phyloP scores from a whole-genome alignment of 2,888 invertebrate species.

The Agonopterix alstromeriana region DNA sequence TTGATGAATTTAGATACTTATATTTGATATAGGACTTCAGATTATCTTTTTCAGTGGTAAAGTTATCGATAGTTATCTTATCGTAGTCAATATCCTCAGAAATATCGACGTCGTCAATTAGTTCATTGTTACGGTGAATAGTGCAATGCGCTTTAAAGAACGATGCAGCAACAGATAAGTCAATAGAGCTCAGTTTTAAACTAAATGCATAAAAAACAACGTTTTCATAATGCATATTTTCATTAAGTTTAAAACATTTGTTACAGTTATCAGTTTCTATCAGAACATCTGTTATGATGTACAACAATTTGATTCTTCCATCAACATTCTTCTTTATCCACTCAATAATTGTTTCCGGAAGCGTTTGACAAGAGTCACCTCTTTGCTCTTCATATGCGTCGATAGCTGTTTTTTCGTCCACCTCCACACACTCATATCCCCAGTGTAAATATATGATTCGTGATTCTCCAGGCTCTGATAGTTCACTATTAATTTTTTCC shows the following conservation, averaged over 20 bases:
- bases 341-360: slow-evolving; percentile 6
- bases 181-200: slow-evolving; percentile 5
- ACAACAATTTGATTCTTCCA: slow-evolving; percentile 23
- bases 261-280: slow-evolving; percentile 4
- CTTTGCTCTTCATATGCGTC: slow-evolving; percentile 3
- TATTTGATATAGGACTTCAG: slow-evolving; percentile 32
- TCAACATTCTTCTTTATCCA: slow-evolving; percentile 10
- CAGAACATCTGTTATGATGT: slow-evolving; percentile 29
- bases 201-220: slow-evolving; percentile 27
- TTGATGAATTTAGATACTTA: slow-evolving; percentile 23
- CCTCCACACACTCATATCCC: slow-evolving; percentile 20
- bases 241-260: slow-evolving; percentile 18
- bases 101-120: slow-evolving; percentile 24
- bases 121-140: slow-evolving; percentile 23
- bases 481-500: slow-evolving; percentile 16
- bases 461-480: slow-evolving; percentile 12
- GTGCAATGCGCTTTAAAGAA: slow-evolving; percentile 24
- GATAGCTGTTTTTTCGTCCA: slow-evolving; percentile 17
- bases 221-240: slow-evolving; percentile 23
- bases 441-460: slow-evolving; percentile 29
- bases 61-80: slow-evolving; percentile 24
- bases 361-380: slow-evolving; percentile 7
- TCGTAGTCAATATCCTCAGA: slow-evolving; percentile 29
- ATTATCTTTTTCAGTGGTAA: slow-evolving; percentile 20
- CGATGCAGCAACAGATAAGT: slow-evolving; percentile 24